phyloP scores from a whole-genome alignment of 2,113 vertebrate species.

The Strix uralensis region DNA sequence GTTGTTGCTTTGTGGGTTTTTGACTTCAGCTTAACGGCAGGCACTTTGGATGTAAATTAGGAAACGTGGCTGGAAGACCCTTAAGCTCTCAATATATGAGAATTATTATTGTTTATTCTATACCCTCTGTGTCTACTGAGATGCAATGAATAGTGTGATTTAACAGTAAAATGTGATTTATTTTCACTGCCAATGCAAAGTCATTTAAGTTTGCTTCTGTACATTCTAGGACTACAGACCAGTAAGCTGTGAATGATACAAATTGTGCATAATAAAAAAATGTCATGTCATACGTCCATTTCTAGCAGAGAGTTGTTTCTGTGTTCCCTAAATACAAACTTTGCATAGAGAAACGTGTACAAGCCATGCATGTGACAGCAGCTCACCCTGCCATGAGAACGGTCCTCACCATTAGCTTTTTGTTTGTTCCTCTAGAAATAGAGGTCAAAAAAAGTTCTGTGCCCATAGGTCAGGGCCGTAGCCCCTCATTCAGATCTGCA shows the following conservation, averaged over 20 bases:
- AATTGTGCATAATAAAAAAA: slow-evolving; percentile 27
- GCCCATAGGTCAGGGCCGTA: background rate
- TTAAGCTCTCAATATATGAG: background rate
- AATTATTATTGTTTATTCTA: background rate
- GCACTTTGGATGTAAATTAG: background rate
- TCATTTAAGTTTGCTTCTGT: background rate
- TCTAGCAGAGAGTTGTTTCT: background rate
- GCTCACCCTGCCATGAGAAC: background rate
- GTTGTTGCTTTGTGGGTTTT: background rate
- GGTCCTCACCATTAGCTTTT: background rate
- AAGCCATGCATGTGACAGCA: background rate
- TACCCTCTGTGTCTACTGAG: background rate
- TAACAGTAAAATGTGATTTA: slow-evolving; percentile 33
- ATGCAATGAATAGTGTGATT: background rate
- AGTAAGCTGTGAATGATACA: slow-evolving; percentile 36
- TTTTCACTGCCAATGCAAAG: slow-evolving; percentile 1
- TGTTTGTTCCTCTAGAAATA: background rate
- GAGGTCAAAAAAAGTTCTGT: background rate
- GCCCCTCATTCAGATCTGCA: background rate
- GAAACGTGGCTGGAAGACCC: background rate
- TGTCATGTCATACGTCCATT: background rate
- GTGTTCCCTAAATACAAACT: background rate
- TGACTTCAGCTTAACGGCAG: background rate
- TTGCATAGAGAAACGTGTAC: background rate
- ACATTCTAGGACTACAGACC: background rate